A percentile compares a stretch with the other conserved stretches of the same genome.
These are phyloP conservation scores for Nasonia vitripennis DNA, from an alignment of 1,140 invertebrate genomes.

Conservation along the genomic window DNA sequence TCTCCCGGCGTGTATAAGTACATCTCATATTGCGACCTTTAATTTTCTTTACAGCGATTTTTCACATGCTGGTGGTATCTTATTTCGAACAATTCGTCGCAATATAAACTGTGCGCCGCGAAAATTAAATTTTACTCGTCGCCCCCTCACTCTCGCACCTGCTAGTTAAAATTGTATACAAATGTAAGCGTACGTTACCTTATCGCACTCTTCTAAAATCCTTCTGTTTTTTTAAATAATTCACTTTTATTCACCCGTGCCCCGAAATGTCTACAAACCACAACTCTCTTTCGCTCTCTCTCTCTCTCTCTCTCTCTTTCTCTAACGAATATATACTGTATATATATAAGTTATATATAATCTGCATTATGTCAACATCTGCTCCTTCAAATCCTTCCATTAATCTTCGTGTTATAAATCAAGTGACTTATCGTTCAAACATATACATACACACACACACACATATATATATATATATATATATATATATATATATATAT, in stretches of 20 bases:
- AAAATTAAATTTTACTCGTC: not conserved
- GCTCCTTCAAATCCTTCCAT: not conserved
- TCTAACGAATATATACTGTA: constrained; percentile 36
- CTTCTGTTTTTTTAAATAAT: constrained; percentile 30
- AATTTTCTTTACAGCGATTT: not conserved
- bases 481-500: constrained; percentile 21
- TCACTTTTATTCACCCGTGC: not conserved
- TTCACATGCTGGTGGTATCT: not conserved
- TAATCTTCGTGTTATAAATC: not conserved
- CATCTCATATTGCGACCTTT: not conserved
- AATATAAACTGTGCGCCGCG: no score
- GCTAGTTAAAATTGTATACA: constrained; percentile 60
- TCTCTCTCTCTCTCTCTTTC: not conserved
- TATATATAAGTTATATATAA: constrained; percentile 36
- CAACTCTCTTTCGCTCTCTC: not conserved
- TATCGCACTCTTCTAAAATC: constrained; percentile 7
- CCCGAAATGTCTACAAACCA: not conserved
- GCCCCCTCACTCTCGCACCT: not conserved
- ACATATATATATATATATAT: constrained; percentile 21
- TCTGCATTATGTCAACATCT: constrained; percentile 1
- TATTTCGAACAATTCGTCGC: no score
- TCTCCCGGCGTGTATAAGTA: not conserved
- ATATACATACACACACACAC: no score
- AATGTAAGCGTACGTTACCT: constrained; percentile 59
- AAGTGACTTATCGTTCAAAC: constrained; percentile 1